Conservation (phyloP, 2,797 vertebrate genomes). For the Gymnocypris eckloni region DNA sequence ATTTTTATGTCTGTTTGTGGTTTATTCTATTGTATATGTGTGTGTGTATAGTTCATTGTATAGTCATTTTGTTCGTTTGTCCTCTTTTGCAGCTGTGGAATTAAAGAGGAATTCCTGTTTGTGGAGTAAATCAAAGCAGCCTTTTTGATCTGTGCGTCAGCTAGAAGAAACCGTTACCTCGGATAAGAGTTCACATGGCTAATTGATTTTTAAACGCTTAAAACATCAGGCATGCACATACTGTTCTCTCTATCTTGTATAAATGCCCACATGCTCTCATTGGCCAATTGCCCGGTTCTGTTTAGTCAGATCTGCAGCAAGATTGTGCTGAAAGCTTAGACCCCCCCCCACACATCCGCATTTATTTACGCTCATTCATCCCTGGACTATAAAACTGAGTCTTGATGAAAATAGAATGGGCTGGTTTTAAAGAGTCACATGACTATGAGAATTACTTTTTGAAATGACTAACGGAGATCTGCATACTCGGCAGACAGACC, state of each 20-base stretch:
- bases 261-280: neutral
- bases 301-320: slow-evolving; percentile 14
- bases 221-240: slow-evolving; percentile 9
- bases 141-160: neutral
- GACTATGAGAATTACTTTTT: neutral
- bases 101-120: slow-evolving; percentile 35
- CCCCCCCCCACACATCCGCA: neutral
- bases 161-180: neutral
- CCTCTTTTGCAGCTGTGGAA: slow-evolving; percentile 25
- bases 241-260: slow-evolving; percentile 7
- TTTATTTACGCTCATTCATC: slow-evolving; percentile 10
- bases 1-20: too few species aligned
- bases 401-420: neutral
- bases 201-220: slow-evolving; percentile 30
- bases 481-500: neutral
- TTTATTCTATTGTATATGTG: neutral
- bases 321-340: neutral
- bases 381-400: neutral
- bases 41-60: neutral
- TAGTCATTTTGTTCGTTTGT: neutral
- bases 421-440: neutral
- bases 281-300: neutral
- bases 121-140: slow-evolving; percentile 19
- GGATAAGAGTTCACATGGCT: slow-evolving; percentile 1
- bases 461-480: neutral